Percentiles rank a stretch among this genome's conserved stretches.
Conservation (phyloP, 2,797 vertebrate genomes). For the Synaphobranchus kaupii region DNA sequence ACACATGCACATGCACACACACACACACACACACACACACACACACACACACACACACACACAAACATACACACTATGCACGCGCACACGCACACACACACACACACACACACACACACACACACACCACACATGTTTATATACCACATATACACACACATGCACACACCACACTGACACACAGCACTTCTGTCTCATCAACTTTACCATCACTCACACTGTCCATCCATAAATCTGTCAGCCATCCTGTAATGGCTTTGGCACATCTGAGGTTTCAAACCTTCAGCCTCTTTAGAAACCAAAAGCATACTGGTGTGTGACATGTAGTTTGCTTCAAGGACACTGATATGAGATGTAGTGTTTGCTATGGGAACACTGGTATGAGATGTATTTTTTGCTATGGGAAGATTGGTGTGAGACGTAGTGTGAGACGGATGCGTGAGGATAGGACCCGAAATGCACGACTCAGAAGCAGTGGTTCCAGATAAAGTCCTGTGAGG, state of each 20-base stretch:
- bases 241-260: not conserved
- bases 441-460: no score
- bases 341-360: not conserved
- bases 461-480: no score
- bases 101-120: conserved; percentile 14
- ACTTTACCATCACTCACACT: no score
- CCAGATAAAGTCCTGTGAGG: no score
- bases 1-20: not conserved
- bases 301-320: not conserved
- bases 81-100: not conserved
- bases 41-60: not conserved
- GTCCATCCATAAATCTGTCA: not conserved
- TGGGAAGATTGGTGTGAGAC: not conserved
- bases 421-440: no score
- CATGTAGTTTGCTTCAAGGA: not conserved
- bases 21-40: not conserved
- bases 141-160: not conserved
- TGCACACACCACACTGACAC: not conserved
- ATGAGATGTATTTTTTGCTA: no score
- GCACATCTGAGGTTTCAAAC: not conserved
- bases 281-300: not conserved
- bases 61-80: not conserved
- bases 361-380: no score
- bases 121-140: not conserved
- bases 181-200: not conserved